Evolutionary conservation across 2,113 vertebrate species (phyloP), one percentile per base, ranked within the genome.

Genomic region (Bubalus kerabau): DNA sequence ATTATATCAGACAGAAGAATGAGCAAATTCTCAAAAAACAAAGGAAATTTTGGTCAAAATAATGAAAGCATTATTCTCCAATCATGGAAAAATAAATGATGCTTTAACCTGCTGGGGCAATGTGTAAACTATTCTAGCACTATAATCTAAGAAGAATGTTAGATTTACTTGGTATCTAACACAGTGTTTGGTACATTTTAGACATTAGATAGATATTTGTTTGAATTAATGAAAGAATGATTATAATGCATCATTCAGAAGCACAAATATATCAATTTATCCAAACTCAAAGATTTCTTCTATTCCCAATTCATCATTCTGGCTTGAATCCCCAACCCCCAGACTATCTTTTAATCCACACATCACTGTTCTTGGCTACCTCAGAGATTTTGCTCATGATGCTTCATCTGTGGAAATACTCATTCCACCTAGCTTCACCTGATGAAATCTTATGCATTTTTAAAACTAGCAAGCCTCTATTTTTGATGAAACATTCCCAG

Each of bases 31-130:
- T 26, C 48, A 62, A 62, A 62, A 74, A 74, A 48, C 15, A 82
- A 87, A 96, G 7, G 26, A 91, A 83, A 64, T 48, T 16, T 84
- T 90, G 43, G 56, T 40, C 85, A 93, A 96, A 92, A 88, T 96
- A 85, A 83, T 91, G 23, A 21, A 85, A 95, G 21, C 26, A 71
- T 91, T 67, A 93, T 28, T 94, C 12, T 87, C 87, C 15, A 84
- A 50, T 56, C 16, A 91, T 26, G 2, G 26, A 97, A 95, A 89
- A 91, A 87, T 28, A 86, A 64, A 24, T 87, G 46, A 46, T 57
- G 36, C 89, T 48, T 46, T 43, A 62, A 86, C 2, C 23, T 81
- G 3, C 5, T 60, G 23, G 46, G 15, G 54, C 43, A 94, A 90
- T 5, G 54, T 21, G 6, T 71, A 11, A 36, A 81, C 48, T 86